Conservation (phyloP, 1,140 invertebrate species). For the Caenorhabditis tropicalis region DNA sequence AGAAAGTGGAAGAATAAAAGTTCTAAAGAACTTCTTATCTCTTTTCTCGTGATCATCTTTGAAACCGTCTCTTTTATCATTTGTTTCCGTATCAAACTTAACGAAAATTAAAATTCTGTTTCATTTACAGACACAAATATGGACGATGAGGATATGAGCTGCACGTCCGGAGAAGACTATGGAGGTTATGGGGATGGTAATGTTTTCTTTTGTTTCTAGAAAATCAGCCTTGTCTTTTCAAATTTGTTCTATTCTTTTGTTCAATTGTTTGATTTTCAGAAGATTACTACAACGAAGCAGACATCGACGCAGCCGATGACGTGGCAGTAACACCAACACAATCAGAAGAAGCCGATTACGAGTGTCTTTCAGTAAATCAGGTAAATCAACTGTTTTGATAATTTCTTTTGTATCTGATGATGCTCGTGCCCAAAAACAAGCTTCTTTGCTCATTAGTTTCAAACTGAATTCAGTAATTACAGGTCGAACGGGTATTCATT, state of each 20-base stretch:
- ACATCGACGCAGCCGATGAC: constrained; percentile 22
- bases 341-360: constrained; percentile 49
- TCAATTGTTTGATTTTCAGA: no score
- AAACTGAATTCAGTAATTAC: neutral
- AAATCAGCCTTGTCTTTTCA: no score
- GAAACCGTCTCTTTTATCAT: no score
- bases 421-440: no score
- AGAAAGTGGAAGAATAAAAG: no score
- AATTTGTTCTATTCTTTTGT: no score
- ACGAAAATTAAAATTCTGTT: neutral
- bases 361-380: constrained; percentile 39
- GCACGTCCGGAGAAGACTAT: constrained; percentile 27
- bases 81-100: no score
- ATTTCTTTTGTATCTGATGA: no score
- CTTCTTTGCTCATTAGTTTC: neutral
- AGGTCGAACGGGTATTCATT: constrained; percentile 53
- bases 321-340: constrained; percentile 19
- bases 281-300: constrained; percentile 51
- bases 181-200: constrained; percentile 28
- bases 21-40: no score
- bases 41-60: no score
- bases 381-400: neutral
- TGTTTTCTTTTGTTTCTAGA: neutral
- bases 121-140: constrained; percentile 40
- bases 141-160: constrained; percentile 52